These are phyloP conservation scores for Leguminivora glycinivorella DNA, from an alignment of 1,140 invertebrate genomes.

Conservation along the genomic window DNA sequence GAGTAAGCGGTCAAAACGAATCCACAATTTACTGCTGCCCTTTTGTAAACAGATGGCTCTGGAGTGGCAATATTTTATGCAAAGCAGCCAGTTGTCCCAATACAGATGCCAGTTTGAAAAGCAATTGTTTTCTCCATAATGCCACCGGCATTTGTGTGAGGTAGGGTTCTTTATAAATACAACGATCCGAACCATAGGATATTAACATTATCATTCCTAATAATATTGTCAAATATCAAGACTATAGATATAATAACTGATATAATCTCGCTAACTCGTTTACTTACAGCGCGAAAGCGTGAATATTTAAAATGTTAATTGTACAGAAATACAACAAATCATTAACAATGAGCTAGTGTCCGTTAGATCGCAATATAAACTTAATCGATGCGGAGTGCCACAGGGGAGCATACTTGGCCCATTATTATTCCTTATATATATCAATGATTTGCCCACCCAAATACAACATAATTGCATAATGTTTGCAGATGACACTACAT, in stretches of 20 bases:
- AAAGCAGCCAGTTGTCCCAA: constrained; percentile 1
- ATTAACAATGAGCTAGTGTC: too few species aligned
- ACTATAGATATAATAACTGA: not conserved
- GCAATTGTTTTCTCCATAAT: constrained; percentile 11
- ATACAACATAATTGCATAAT: too few species aligned
- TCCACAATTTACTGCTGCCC: not conserved
- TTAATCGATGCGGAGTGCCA: too few species aligned
- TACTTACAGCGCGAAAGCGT: not conserved
- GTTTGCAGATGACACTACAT: too few species aligned
- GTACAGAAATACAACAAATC: too few species aligned
- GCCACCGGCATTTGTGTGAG: not conserved
- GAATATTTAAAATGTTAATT: not conserved
- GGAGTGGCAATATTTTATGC: constrained; percentile 23
- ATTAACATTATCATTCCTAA: not conserved
- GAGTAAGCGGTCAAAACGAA: constrained; percentile 1
- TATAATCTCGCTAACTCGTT: not conserved
- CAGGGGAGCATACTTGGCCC: too few species aligned
- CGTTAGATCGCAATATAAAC: too few species aligned
- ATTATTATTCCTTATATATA: too few species aligned
- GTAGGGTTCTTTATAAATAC: not conserved
- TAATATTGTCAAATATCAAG: not conserved
- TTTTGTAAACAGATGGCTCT: constrained; percentile 22
- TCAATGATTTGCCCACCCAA: too few species aligned
- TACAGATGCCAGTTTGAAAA: not conserved
- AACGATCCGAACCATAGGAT: not conserved